Evolutionary conservation across 2,888 invertebrate genomes (phyloP).

Genomic region (Xanthorhoe designata): DNA sequence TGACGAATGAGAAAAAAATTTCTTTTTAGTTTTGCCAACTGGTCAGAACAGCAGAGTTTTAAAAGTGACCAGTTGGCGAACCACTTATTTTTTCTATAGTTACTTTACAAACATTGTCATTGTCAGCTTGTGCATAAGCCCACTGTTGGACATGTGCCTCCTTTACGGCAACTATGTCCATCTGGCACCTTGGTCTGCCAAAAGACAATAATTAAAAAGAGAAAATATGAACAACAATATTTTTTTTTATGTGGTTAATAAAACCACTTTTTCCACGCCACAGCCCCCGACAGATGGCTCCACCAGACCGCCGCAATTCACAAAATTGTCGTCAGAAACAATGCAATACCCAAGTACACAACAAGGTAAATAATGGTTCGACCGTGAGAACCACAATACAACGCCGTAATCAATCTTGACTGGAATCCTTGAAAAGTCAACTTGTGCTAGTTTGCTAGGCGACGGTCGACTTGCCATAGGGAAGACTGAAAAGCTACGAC

Average conservation of each 20-base stretch:
- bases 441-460: constrained; percentile 31
- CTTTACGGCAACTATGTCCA: no score
- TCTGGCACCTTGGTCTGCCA: no score
- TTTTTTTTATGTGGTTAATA: not conserved
- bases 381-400: constrained; percentile 42
- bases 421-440: constrained; percentile 41
- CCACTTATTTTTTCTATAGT: no score
- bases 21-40: no score
- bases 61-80: no score
- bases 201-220: no score
- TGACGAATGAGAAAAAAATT: no score
- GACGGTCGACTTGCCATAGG: constrained; percentile 26
- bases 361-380: constrained; percentile 33
- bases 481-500: constrained; percentile 1
- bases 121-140: no score
- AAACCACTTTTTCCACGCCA: not conserved
- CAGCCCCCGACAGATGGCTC: constrained; percentile 20
- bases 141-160: no score
- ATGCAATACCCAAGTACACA: constrained; percentile 19
- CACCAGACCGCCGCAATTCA: constrained; percentile 23
- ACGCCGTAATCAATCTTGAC: constrained; percentile 41
- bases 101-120: no score
- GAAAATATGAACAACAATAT: no score
- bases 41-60: no score
- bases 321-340: constrained; percentile 15